A percentile compares a stretch with the other conserved stretches of the same genome.
phyloP scores from a whole-genome alignment of 2,888 invertebrate species.

The Tiphia femorata region DNA sequence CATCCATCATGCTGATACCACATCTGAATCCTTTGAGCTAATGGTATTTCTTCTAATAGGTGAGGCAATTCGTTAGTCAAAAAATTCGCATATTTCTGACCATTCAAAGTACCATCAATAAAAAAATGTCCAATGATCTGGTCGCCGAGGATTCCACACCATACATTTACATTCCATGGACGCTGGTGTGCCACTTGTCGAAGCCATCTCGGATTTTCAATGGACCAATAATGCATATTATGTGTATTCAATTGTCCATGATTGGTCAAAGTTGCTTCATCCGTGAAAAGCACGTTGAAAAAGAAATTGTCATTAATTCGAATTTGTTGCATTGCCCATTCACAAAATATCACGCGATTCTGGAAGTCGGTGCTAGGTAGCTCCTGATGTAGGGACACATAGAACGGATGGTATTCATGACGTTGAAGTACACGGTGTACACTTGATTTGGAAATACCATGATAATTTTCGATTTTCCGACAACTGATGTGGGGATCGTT shows the following conservation, averaged over 20 bases:
- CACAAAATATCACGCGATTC: slow-evolving; percentile 2
- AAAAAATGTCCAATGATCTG: slow-evolving; percentile 7
- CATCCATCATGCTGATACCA: slow-evolving; percentile 17
- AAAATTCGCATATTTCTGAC: slow-evolving; percentile 11
- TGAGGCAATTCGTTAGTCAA: slow-evolving; percentile 1
- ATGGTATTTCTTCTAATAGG: slow-evolving; percentile 7
- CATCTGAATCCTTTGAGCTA: slow-evolving; percentile 4
- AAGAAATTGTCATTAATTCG: background rate
- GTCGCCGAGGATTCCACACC: slow-evolving; percentile 1
- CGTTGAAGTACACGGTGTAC: slow-evolving; percentile 7
- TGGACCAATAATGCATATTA: slow-evolving; percentile 3
- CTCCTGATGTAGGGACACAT: slow-evolving; percentile 5
- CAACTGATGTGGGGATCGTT: background rate
- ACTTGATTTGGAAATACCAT: slow-evolving; percentile 5
- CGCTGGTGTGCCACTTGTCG: background rate
- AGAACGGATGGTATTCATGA: slow-evolving; percentile 14
- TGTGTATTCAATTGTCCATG: slow-evolving; percentile 1
- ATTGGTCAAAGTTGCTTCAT: slow-evolving; percentile 16
- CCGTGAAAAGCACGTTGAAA: background rate
- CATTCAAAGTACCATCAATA: slow-evolving; percentile 16
- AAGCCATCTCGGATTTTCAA: slow-evolving; percentile 1
- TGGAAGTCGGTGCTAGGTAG: slow-evolving; percentile 4
- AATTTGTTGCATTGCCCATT: background rate
- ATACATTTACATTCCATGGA: slow-evolving; percentile 8
- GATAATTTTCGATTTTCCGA: slow-evolving; percentile 1